Evolutionary conservation across 2,113 vertebrate genomes (phyloP).

Genomic region (Sinosuthora webbiana): DNA sequence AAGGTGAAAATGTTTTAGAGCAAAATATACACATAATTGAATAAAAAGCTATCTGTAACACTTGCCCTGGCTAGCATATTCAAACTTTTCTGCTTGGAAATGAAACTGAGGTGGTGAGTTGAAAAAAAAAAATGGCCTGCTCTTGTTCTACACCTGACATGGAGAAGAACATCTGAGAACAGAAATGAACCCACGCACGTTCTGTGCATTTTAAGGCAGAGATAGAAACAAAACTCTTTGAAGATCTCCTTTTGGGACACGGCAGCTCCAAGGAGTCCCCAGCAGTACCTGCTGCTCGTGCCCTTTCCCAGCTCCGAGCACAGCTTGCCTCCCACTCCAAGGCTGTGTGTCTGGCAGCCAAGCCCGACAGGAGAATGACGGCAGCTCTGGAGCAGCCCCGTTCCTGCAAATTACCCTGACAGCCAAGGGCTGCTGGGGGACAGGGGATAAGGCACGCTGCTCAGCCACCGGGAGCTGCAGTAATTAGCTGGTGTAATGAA

Average conservation of each 20-base stretch:
- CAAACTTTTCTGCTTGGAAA: not conserved
- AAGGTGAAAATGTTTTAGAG: not conserved
- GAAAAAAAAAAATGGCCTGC: not conserved
- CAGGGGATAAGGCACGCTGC: not conserved
- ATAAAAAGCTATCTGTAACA: not conserved
- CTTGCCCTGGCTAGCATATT: not conserved
- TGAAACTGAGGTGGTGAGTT: not conserved
- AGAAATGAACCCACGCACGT: not conserved
- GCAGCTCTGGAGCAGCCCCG: not conserved
- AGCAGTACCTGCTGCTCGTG: not conserved
- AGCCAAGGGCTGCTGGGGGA: slow-evolving; percentile 39
- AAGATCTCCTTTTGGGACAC: not conserved
- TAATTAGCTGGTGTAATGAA: slow-evolving; percentile 75
- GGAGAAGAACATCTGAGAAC: not conserved
- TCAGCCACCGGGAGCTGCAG: slow-evolving; percentile 42
- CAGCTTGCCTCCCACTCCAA: not conserved
- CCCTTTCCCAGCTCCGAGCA: not conserved
- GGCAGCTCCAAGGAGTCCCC: not conserved
- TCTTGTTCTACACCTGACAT: not conserved
- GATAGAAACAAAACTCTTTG: not conserved
- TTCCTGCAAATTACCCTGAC: slow-evolving; percentile 48
- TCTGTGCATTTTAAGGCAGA: not conserved
- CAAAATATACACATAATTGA: not conserved
- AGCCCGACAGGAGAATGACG: not conserved
- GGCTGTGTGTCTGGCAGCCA: not conserved